These are phyloP conservation scores for Parus major DNA, from an alignment of 2,113 vertebrate genomes.

Conservation along the genomic window DNA sequence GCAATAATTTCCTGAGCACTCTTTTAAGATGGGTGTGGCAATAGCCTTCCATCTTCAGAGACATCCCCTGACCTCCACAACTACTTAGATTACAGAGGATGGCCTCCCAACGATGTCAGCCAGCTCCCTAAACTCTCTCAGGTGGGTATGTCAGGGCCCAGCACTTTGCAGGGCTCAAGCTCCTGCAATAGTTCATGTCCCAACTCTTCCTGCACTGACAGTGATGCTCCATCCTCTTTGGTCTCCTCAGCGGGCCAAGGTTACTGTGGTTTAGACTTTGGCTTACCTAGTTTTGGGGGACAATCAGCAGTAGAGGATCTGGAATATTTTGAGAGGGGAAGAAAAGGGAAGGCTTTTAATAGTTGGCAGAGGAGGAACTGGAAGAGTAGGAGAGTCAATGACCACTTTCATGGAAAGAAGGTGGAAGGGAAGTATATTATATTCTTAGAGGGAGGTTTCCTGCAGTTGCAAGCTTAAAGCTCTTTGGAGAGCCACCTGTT, in stretches of 20 bases:
- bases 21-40: background rate
- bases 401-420: background rate
- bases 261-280: background rate
- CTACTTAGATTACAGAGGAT: background rate
- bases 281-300: background rate
- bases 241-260: too few relatives aligned
- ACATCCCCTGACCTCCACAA: background rate
- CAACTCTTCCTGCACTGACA: background rate
- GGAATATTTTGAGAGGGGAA: background rate
- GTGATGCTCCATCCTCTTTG: background rate
- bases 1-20: background rate
- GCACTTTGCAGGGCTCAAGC: background rate
- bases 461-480: background rate
- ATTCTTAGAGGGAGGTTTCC: background rate
- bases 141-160: background rate
- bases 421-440: background rate
- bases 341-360: background rate
- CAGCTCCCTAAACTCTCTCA: background rate
- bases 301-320: background rate
- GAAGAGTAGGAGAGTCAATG: background rate
- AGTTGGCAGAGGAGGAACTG: background rate
- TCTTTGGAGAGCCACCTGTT: background rate
- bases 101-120: accelerated
- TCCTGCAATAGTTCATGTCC: background rate
- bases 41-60: background rate